Base-by-base conservation (phyloP, 2,113 vertebrate genomes). In the Pedionomus torquatus region DNA sequence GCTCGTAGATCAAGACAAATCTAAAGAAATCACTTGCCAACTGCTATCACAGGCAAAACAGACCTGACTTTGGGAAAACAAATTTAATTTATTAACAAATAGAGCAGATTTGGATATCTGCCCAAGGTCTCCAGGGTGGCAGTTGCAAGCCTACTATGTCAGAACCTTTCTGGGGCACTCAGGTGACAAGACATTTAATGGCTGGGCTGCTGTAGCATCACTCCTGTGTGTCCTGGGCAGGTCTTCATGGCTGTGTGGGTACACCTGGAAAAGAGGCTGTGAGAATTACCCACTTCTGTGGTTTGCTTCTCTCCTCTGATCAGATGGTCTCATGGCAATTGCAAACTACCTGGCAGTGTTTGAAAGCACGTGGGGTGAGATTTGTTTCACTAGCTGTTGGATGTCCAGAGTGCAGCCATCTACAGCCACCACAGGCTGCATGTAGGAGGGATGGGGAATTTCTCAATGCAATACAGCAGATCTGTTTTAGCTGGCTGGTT, bases 1-100 rank as follows among this genome's bases (percentile, higher is more conserved):
- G 15, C 33, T 71, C 5, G 4, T 18, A 31, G 11, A 2, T 54
- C 0, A 0, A 82, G 37, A 63, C 2, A 49, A 39, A 65, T n/a
- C 79, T 2, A 35, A 52, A 58, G 60, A 82, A 12, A 55, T 81
- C 44, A 72, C n/a, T n/a, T 55, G 75, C 11, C 17, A 30, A 1
- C 74, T 82, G 41, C 41, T 13, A 7, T 79, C 46, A 68, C 17
- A 35, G 19, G 13, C 39, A 77, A 91, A 82, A 54, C 28, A 76
- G 57, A 13, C 33, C 75, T 2, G 2, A 54, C 25, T 95, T 72
- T 31, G 15, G 14, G 19, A 89, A 93, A 86, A 90, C 15, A 2
- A 44, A 54, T 86, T 64, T 18, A 31, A 55, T 69, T 83, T 83
- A 55, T 46, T 72, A 52, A 89, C 21, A 60, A 30, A 63, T 61